Percentiles rank a stretch among this genome's conserved stretches.
Conservation (phyloP, 1,140 invertebrate species). For the Sycophila sp. region DNA sequence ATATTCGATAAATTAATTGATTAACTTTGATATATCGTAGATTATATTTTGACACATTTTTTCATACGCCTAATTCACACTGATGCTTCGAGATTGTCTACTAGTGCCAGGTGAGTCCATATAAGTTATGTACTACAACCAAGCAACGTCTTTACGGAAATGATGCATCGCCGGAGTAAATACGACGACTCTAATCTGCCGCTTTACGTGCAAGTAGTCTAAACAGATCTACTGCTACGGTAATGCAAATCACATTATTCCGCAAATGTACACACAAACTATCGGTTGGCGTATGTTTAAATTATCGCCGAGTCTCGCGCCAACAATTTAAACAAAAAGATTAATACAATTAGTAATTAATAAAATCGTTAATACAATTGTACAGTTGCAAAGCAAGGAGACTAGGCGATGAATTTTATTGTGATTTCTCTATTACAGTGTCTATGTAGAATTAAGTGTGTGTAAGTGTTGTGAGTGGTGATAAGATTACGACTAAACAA, state of each 20-base stretch:
- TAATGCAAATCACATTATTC: slow-evolving; percentile 3
- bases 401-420: too few species aligned
- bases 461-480: neutral
- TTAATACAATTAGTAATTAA: too few species aligned
- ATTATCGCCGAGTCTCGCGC: too few species aligned
- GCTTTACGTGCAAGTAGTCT: neutral
- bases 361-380: too few species aligned
- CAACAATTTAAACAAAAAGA: too few species aligned
- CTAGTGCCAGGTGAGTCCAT: neutral
- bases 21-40: too few species aligned
- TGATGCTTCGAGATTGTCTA: neutral
- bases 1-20: too few species aligned
- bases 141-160: neutral
- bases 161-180: neutral
- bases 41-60: too few species aligned
- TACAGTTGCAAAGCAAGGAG: too few species aligned
- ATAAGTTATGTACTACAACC: neutral
- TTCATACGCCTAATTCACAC: neutral
- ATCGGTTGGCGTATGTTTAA: neutral
- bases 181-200: neutral
- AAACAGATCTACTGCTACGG: neutral
- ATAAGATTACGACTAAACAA: neutral
- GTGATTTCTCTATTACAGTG: too few species aligned
- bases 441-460: neutral
- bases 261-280: neutral